Conservation (phyloP, 2,113 vertebrate genomes). For the Poeciliopsis turrubarensis region DNA sequence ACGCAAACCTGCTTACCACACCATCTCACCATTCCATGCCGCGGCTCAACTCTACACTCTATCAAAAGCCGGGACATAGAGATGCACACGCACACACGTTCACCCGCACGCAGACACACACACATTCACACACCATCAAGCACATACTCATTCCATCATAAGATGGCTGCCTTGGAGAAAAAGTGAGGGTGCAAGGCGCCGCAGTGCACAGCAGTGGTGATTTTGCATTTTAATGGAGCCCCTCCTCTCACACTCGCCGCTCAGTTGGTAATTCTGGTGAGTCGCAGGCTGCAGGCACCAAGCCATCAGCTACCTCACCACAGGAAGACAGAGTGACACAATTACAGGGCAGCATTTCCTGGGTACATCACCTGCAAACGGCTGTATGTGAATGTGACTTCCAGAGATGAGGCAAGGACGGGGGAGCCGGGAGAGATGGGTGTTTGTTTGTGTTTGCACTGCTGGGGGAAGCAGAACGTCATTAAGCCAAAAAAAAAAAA, state of each 20-base stretch:
- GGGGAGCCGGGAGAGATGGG: conserved; percentile 24
- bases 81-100: conserved; percentile 21
- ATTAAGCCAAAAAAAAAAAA: conserved; percentile 11
- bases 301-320: conserved; percentile 58
- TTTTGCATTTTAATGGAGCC: conserved; percentile 80
- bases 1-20: conserved; percentile 54
- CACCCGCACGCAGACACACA: conserved; percentile 32
- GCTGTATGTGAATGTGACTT: conserved; percentile 70
- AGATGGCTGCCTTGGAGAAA: conserved; percentile 75
- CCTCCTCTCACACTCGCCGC: conserved; percentile 33
- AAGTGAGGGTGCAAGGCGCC: conserved; percentile 56
- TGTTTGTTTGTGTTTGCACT: conserved; percentile 14
- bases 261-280: conserved; percentile 69
- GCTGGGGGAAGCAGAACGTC: conserved; percentile 28
- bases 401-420: conserved; percentile 26
- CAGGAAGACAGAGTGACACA: conserved; percentile 70
- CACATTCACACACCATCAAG: conserved; percentile 76
- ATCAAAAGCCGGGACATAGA: conserved; percentile 69
- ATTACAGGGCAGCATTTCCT: conserved; percentile 73
- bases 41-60: conserved; percentile 69
- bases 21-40: conserved; percentile 64
- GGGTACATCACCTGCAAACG: conserved; percentile 68
- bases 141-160: conserved; percentile 69
- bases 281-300: conserved; percentile 46
- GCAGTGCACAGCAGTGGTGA: conserved; percentile 69